Base-by-base conservation (phyloP, 2,888 invertebrate species). In the Papilio protenor region DNA sequence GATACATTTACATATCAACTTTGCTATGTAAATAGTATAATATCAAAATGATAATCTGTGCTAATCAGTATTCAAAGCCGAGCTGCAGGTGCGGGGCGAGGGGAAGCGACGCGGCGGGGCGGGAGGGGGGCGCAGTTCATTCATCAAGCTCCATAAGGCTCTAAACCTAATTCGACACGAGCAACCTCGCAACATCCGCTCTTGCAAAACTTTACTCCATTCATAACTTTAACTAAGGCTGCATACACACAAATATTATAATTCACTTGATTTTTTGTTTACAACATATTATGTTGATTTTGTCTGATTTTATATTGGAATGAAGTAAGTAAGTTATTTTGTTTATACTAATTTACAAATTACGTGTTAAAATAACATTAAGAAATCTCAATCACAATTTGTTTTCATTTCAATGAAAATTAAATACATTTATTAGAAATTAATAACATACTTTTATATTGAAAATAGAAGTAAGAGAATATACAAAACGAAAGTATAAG, bases 191-290 rank as follows among this genome's bases (percentile, higher is more conserved):
- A 93, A 94, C 94, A 94, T 94, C 94, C 94, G 94, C 93, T 94
- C 92, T 94, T 94, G 94, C 94, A 92, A 94, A 94, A 94, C 92
- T 87, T 91, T 93, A 92, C 91, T 94, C 94, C 94, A 94, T 94
- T 94, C 94, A 94, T 94, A 94, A 94, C 89, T 93, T 92, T 88
- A 83, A 84, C 81, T 81, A 83, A 85, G 80, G 92, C 85, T 82
- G 85, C 79, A 87, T 85, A 81, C 84, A 93, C 91, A 94, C 59
- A n/a, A 11, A 14, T 18, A 27, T 57, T 45, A 45, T 23, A 61
- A 2, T 59, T 45, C 2, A 23, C n/a, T n/a, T n/a, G n/a, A n/a
- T n/a, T n/a, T n/a, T n/a, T n/a, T n/a, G n/a, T n/a, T n/a, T n/a
- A 45, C 21, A 23, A 14, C 47, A n/a, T n/a, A n/a, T n/a, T n/a